Evolutionary conservation across 2,113 vertebrate species (phyloP).

Genomic region (Stegastes partitus): DNA sequence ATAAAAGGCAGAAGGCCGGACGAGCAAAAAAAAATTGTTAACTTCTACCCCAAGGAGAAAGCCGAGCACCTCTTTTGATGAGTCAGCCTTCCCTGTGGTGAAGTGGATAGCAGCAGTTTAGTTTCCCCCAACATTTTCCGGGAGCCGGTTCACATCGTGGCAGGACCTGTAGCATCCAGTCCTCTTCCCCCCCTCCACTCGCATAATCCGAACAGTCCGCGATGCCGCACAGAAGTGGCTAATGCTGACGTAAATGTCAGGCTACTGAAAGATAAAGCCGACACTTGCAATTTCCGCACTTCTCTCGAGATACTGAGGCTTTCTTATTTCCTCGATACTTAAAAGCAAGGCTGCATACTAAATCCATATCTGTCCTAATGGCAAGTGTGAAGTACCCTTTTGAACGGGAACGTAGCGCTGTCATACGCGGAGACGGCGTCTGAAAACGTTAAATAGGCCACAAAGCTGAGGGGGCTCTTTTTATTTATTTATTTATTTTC

Average conservation of each 20-base stretch:
- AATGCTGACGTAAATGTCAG: conserved; percentile 39
- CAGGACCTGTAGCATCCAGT: conserved; percentile 5
- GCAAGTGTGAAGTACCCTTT: conserved; percentile 45
- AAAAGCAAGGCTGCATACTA: conserved; percentile 14
- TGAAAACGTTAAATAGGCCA: conserved; percentile 32
- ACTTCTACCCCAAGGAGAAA: conserved; percentile 57
- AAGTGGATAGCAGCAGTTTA: conserved; percentile 35
- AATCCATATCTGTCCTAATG: conserved; percentile 54
- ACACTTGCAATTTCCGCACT: conserved; percentile 36
- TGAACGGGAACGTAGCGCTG: conserved; percentile 26
- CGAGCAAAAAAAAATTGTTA: conserved; percentile 49
- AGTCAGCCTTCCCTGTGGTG: conserved; percentile 46
- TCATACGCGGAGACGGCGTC: conserved; percentile 7
- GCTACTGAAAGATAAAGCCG: conserved; percentile 34
- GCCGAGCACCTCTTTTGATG: conserved; percentile 47
- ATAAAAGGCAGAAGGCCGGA: conserved; percentile 57
- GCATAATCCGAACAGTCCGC: conserved; percentile 10
- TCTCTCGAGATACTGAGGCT: conserved; percentile 23
- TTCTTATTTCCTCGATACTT: not conserved
- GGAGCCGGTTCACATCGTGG: conserved; percentile 5
- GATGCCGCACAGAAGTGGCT: conserved; percentile 34
- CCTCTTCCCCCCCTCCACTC: not conserved
- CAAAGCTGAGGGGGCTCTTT: not conserved
- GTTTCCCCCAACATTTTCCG: conserved; percentile 38
- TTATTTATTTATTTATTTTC: not conserved